These are phyloP conservation scores for Pseudanteris insignis DNA, from an alignment of 2,888 invertebrate genomes.

Conservation along the genomic window DNA sequence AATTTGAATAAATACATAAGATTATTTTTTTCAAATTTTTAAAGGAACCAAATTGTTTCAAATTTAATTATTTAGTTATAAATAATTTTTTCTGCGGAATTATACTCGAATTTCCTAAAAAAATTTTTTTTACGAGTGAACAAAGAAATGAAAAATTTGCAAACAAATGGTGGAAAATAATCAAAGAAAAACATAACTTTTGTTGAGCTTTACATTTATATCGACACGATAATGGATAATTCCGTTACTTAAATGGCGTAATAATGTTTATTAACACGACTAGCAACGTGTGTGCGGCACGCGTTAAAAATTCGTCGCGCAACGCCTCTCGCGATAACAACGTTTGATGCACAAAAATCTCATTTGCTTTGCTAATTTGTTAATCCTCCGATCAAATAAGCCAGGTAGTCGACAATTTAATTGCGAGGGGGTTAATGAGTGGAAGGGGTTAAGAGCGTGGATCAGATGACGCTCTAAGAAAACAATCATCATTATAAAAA, in stretches of 20 bases:
- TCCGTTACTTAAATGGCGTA: slow-evolving; percentile 38
- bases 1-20: too few species aligned
- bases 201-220: slow-evolving; percentile 11
- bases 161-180: not conserved
- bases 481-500: slow-evolving; percentile 9
- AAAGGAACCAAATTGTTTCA: too few species aligned
- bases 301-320: slow-evolving; percentile 49
- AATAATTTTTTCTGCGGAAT: too few species aligned
- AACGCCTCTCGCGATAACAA: slow-evolving; percentile 49
- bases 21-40: too few species aligned
- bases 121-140: not conserved
- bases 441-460: slow-evolving; percentile 41
- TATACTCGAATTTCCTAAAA: too few species aligned
- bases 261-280: slow-evolving; percentile 45
- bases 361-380: slow-evolving; percentile 59
- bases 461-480: slow-evolving; percentile 21
- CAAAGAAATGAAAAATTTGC: not conserved
- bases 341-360: slow-evolving; percentile 46
- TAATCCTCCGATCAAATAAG: slow-evolving; percentile 18
- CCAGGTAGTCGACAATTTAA: slow-evolving; percentile 39
- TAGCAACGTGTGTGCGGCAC: slow-evolving; percentile 43
- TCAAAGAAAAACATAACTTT: slow-evolving; percentile 1
- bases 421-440: slow-evolving; percentile 16
- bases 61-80: too few species aligned
- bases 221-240: slow-evolving; percentile 14